Base-by-base conservation (phyloP, 1,140 invertebrate genomes). In the Camponotus vicinus region DNA sequence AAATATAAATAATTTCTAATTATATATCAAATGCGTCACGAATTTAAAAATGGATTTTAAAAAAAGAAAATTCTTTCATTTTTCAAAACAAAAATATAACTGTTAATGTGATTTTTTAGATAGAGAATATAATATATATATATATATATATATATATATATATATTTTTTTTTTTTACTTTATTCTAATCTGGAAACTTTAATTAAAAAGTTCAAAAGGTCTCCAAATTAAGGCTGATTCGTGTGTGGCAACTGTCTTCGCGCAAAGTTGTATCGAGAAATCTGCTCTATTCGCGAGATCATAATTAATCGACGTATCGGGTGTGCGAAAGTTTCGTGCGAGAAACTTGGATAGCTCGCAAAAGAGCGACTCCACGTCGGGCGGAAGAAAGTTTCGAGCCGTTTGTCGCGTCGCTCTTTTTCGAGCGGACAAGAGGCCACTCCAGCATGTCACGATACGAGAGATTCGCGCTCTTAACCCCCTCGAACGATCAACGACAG, bases 401-500 rank as follows among this genome's bases (percentile, higher is more conserved):
- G 61, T 27, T 63, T 55, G 18, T 55, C 78, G 34, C 27, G 49
- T 70, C 66, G 66, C 37, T 82, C 8, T 82, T 73, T 73, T 34
- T 61, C 27, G 27, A 71, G n/a, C 37, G 27, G 45, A 67, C 64
- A 64, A 86, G 66, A 61, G 69, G 15, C 69, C 61, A 66, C 83
- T 83, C 18, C 3, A n/a, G 18, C 61, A 61, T 45, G 67, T 59
- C 71, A 55, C 32, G 75, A 73, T 77, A 61, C 70, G 6, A 32
- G 6, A 32, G 27, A 21, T 40, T 15, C 85, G 79, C 66, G 64
- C 75, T 90, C 75, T 89, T 86, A 71, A 86, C 42, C 37, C 78
- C 34, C 52, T 63, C 71, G 78, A 79, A 52, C 88, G 67, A 89
- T 90, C 89, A 90, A 89, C 78, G 88, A 86, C 78, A 59, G 0